These are phyloP conservation scores for Acrobasis consociella DNA, from an alignment of 2,888 invertebrate genomes.

Conservation along the genomic window DNA sequence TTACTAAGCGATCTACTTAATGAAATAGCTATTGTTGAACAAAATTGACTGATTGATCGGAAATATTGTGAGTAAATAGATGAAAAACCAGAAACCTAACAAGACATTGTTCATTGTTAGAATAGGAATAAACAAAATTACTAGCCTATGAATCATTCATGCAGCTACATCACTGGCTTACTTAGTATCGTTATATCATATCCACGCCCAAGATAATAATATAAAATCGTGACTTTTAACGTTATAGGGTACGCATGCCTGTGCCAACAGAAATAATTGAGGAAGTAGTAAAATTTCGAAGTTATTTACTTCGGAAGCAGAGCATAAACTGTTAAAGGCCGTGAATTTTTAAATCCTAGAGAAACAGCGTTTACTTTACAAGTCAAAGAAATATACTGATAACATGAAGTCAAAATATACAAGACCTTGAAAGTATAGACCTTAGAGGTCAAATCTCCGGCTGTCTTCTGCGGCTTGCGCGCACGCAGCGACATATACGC, in stretches of 20 bases:
- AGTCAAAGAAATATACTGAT: background rate
- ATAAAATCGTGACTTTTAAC: background rate
- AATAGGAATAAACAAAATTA: conserved; percentile 5
- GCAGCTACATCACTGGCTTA: conserved; percentile 10
- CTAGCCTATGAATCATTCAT: conserved; percentile 12
- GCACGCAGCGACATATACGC: conserved; percentile 80
- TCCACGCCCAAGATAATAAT: conserved; percentile 8
- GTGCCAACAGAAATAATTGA: background rate
- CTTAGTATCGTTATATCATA: conserved; percentile 9
- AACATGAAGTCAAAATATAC: conserved; percentile 1
- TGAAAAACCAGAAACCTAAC: background rate
- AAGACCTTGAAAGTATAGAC: conserved; percentile 23
- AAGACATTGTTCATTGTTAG: conserved; percentile 12
- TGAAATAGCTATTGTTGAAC: too few species aligned
- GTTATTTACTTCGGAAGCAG: background rate
- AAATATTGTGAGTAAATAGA: background rate
- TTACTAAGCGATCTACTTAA: too few species aligned
- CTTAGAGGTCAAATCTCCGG: conserved; percentile 40
- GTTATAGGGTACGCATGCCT: background rate
- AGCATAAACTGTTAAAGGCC: background rate
- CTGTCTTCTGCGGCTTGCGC: conserved; percentile 73
- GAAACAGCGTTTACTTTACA: background rate
- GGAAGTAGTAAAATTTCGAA: background rate
- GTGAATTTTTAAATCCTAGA: background rate
- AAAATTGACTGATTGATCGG: background rate